Evolutionary conservation across 2,113 vertebrate species (phyloP).

Genomic region (Telmatochromis sp.): DNA sequence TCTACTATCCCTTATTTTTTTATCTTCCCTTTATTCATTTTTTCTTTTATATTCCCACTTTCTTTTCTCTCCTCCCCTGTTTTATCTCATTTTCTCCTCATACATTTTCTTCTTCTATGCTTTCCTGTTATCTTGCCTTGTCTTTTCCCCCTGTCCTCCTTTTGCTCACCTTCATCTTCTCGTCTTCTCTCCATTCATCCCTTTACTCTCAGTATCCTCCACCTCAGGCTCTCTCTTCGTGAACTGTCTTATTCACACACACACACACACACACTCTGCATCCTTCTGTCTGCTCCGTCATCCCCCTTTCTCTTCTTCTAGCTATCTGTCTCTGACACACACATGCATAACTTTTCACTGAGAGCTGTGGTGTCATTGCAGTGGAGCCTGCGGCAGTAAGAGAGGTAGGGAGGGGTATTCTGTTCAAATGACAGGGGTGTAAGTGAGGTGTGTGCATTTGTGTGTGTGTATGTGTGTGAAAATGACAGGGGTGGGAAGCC

Average conservation of each 20-base stretch:
- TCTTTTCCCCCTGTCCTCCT: neutral
- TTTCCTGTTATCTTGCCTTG: neutral
- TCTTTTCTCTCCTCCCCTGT: neutral
- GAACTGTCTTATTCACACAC: neutral
- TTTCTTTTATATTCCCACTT: neutral
- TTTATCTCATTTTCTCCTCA: neutral
- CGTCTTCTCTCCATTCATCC: neutral
- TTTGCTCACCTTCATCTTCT: neutral
- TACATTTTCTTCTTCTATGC: neutral
- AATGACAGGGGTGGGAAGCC: slow-evolving; percentile 33
- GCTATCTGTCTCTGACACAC: neutral
- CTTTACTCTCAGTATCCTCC: neutral
- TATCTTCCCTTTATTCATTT: neutral
- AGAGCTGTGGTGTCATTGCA: slow-evolving; percentile 45
- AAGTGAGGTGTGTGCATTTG: neutral
- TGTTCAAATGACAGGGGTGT: slow-evolving; percentile 35
- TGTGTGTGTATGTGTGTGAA: neutral
- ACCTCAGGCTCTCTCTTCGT: neutral
- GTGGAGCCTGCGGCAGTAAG: slow-evolving; percentile 49
- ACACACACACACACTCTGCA: neutral
- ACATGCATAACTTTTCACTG: slow-evolving; percentile 9
- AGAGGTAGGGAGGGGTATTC: slow-evolving; percentile 22
- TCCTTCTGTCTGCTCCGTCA: neutral
- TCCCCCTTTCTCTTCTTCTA: neutral
- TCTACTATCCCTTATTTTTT: neutral